phyloP scores from a whole-genome alignment of 1,140 invertebrate species.

The Heliconius himera region DNA sequence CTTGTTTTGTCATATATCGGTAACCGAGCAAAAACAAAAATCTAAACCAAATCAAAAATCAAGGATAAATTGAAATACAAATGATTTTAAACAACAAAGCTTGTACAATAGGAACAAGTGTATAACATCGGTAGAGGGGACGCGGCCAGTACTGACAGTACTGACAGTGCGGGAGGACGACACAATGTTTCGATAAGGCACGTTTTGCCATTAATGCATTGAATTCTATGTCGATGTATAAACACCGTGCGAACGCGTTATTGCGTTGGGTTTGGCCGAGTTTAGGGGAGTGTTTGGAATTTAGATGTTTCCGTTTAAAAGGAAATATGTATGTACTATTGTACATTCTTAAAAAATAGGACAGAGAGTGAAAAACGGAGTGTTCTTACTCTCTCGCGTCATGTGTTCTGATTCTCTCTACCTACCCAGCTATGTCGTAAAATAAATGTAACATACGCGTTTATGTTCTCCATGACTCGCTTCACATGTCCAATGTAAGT shows the following conservation, averaged over 20 bases:
- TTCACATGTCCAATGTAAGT: too few relatives aligned
- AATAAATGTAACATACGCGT: too few relatives aligned
- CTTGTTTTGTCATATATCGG: too few relatives aligned
- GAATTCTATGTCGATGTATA: not conserved
- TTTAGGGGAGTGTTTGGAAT: not conserved
- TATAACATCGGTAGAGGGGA: not conserved
- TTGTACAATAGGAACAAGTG: not conserved
- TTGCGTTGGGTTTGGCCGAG: not conserved
- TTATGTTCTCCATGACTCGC: too few relatives aligned
- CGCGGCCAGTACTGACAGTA: too few relatives aligned
- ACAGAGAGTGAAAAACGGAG: too few relatives aligned
- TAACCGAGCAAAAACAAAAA: too few relatives aligned
- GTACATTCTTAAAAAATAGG: too few relatives aligned
- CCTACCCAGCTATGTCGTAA: too few relatives aligned
- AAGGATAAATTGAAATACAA: not conserved
- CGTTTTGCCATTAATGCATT: constrained; percentile 20
- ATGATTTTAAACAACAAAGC: not conserved
- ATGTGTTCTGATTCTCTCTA: too few relatives aligned
- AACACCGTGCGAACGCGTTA: not conserved
- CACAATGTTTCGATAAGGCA: constrained; percentile 18
- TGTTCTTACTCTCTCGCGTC: too few relatives aligned
- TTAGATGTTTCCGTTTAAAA: not conserved
- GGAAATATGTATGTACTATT: not conserved
- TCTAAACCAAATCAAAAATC: too few relatives aligned
- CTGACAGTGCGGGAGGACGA: not conserved